Percentiles rank a stretch among this genome's conserved stretches.
Evolutionary conservation across 2,888 invertebrate species (phyloP).

Genomic region (Leptopterna dolabrata): DNA sequence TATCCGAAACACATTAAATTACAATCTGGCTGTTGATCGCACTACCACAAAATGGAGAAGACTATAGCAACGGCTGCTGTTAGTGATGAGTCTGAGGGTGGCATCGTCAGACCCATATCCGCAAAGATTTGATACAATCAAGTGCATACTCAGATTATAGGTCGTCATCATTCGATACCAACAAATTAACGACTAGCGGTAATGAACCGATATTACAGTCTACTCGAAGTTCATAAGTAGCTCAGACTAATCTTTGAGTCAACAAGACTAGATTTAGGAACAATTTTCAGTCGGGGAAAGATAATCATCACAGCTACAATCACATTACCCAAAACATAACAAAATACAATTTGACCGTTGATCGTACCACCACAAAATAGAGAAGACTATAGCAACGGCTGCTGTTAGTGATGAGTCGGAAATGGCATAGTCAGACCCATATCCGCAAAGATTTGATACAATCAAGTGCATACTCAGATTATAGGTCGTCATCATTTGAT

Average conservation of each 20-base stretch:
- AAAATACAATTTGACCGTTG: too few relatives aligned
- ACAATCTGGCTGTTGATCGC: too few relatives aligned
- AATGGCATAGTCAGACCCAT: constrained; percentile 27
- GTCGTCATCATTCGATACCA: not conserved
- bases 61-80: too few relatives aligned
- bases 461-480: not conserved
- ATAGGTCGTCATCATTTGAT: not conserved
- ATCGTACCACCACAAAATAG: too few relatives aligned
- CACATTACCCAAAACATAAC: not conserved
- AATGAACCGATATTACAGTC: not conserved
- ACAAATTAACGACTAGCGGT: not conserved
- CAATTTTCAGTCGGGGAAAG: not conserved
- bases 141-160: not conserved
- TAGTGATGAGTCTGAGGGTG: not conserved
- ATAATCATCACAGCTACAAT: not conserved
- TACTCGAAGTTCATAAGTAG: not conserved
- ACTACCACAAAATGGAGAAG: too few relatives aligned
- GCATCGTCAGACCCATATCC: constrained; percentile 43
- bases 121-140: not conserved
- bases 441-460: constrained; percentile 10
- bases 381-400: too few relatives aligned
- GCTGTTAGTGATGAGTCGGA: not conserved
- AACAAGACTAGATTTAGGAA: not conserved
- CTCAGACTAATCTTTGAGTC: not conserved
- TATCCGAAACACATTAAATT: too few relatives aligned